phyloP scores from a whole-genome alignment of 2,888 invertebrate genomes.

The Apodemia zela region DNA sequence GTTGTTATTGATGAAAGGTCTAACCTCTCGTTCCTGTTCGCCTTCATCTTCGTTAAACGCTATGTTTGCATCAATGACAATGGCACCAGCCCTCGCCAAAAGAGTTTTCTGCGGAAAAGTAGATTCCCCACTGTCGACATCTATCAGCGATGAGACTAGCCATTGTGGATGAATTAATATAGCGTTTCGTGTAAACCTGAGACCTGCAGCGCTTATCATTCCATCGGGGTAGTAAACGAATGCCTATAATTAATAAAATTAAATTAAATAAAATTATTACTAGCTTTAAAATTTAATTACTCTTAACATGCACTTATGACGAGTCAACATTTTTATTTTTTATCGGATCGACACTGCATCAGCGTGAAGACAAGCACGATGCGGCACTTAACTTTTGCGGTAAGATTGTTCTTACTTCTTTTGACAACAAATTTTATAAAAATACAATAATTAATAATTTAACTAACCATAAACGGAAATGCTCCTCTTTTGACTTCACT shows the following conservation, averaged over 20 bases:
- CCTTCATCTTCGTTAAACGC: constrained; percentile 66
- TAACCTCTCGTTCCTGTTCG: constrained; percentile 69
- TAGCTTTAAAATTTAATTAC: background rate
- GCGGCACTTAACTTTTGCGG: too few relatives aligned
- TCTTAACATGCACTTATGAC: too few relatives aligned
- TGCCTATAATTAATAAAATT: constrained; percentile 51
- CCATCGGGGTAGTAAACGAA: constrained; percentile 63
- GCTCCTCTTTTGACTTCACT: constrained; percentile 52
- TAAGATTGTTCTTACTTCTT: too few relatives aligned
- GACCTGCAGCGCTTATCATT: constrained; percentile 46
- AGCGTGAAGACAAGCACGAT: too few relatives aligned
- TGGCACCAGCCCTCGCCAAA: constrained; percentile 60
- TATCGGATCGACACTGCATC: too few relatives aligned
- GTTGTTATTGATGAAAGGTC: background rate
- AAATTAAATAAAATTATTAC: background rate
- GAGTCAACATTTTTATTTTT: too few relatives aligned
- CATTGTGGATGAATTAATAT: constrained; percentile 55
- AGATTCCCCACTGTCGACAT: constrained; percentile 37
- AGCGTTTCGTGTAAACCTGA: constrained; percentile 53
- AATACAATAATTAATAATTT: constrained; percentile 15
- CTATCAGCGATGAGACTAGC: constrained; percentile 57
- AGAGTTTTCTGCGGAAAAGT: constrained; percentile 60
- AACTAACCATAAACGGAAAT: constrained; percentile 60
- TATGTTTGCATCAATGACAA: constrained; percentile 51
- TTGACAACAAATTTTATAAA: too few relatives aligned